phyloP scores from a whole-genome alignment of 2,113 vertebrate species.

The Rhinolophus sinicus region DNA sequence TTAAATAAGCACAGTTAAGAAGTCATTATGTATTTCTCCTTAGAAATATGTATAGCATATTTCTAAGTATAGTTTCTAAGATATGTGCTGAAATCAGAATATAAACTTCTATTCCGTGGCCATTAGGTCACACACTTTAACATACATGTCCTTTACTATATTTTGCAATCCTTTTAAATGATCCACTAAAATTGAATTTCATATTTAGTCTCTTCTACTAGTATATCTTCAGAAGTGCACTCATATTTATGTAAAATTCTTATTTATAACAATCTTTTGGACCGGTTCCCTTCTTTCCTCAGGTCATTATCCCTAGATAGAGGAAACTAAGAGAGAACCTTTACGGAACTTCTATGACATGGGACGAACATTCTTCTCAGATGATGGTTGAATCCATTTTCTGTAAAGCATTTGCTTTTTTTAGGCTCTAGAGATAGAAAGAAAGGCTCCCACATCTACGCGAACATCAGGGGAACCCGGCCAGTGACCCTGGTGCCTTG shows the following conservation, averaged over 20 bases:
- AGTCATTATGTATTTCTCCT: background rate
- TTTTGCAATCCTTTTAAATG: background rate
- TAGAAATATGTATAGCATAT: background rate
- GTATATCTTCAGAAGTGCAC: background rate
- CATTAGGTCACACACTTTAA: background rate
- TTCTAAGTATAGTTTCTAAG: background rate
- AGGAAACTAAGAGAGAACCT: background rate
- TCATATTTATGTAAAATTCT: slow-evolving; percentile 14
- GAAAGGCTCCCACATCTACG: background rate
- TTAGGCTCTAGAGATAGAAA: background rate
- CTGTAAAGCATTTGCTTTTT: background rate
- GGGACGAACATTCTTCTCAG: background rate
- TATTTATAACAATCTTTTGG: slow-evolving; percentile 23
- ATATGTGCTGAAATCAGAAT: background rate
- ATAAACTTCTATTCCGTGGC: background rate
- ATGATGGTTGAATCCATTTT: background rate
- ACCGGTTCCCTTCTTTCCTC: background rate
- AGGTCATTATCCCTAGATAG: background rate
- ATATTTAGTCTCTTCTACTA: background rate
- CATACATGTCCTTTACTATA: background rate
- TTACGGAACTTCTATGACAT: background rate
- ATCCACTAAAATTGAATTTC: background rate
- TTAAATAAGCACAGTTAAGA: background rate
- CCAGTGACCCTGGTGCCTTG: background rate
- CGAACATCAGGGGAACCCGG: background rate